Percentiles rank a stretch among this genome's conserved stretches.
phyloP scores from a whole-genome alignment of 2,888 invertebrate genomes.

The Stenoptilia bipunctidactyla region DNA sequence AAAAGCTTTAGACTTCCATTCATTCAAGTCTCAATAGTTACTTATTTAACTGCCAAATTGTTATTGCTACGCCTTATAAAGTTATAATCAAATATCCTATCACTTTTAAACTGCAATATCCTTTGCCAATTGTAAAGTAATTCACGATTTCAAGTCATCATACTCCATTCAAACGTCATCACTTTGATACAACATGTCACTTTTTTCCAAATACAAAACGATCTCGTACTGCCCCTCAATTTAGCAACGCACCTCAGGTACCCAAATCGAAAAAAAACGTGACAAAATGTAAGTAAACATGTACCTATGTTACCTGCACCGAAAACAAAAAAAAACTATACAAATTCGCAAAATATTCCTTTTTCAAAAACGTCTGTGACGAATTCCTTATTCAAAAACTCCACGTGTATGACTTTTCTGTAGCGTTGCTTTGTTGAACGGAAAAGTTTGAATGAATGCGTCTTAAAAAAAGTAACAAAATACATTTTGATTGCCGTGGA shows the following conservation, averaged over 20 bases:
- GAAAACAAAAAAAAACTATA: constrained; percentile 36
- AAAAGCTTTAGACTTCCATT: too few species aligned
- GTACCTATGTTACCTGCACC: constrained; percentile 50
- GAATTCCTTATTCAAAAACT: constrained; percentile 40
- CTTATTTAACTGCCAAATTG: too few species aligned
- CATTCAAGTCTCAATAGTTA: too few species aligned
- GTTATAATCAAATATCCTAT: too few species aligned
- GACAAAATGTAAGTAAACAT: constrained; percentile 70
- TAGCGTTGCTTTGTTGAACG: constrained; percentile 25
- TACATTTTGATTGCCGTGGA: constrained; percentile 34
- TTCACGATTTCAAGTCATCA: constrained; percentile 11
- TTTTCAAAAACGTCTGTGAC: constrained; percentile 36
- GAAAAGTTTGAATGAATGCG: neutral
- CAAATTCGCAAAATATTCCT: constrained; percentile 32
- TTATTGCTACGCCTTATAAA: too few species aligned
- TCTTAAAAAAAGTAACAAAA: constrained; percentile 27
- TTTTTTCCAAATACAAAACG: constrained; percentile 35
- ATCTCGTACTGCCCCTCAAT: constrained; percentile 49
- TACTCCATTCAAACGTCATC: constrained; percentile 44
- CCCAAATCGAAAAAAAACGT: constrained; percentile 48
- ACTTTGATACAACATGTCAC: constrained; percentile 46
- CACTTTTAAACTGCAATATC: neutral
- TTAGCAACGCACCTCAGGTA: constrained; percentile 54
- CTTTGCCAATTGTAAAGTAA: too few species aligned
- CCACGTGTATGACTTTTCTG: constrained; percentile 48